Evolutionary conservation across 2,113 vertebrate species (phyloP).

Genomic region (Nycticorax nycticorax): DNA sequence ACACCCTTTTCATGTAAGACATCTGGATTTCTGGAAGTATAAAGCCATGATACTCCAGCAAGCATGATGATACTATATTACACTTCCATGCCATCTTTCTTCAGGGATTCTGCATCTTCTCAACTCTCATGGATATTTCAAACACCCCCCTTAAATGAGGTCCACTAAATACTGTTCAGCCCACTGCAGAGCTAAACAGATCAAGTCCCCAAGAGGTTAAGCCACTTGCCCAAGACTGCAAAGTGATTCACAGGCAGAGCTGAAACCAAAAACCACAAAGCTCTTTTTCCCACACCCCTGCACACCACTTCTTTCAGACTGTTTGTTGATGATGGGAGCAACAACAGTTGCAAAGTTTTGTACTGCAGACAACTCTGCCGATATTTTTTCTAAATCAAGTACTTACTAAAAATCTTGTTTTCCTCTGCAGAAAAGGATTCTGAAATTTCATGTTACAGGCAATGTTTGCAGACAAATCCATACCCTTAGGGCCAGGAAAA

Average conservation of each 20-base stretch:
- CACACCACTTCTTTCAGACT: slow-evolving; percentile 53
- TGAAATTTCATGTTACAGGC: not conserved
- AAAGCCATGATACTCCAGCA: not conserved
- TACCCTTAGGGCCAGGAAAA: slow-evolving; percentile 36
- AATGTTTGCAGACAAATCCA: not conserved
- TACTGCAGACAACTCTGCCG: not conserved
- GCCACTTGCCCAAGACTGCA: slow-evolving; percentile 46
- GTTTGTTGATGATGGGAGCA: slow-evolving; percentile 44
- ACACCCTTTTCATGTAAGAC: not conserved
- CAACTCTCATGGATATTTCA: not conserved
- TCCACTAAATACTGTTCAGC: not conserved
- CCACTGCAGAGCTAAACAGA: not conserved
- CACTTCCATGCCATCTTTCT: not conserved
- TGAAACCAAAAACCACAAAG: slow-evolving; percentile 58
- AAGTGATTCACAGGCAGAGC: slow-evolving; percentile 64
- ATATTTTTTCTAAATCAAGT: not conserved
- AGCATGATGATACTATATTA: not conserved
- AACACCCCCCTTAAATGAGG: not conserved
- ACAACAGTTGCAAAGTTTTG: slow-evolving; percentile 33
- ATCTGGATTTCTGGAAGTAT: slow-evolving; percentile 17
- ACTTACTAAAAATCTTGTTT: not conserved
- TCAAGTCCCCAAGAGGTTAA: not conserved
- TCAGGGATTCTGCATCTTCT: not conserved
- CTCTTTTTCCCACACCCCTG: slow-evolving; percentile 69
- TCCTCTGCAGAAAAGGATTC: not conserved